A percentile compares a stretch with the other conserved stretches of the same genome.
Evolutionary conservation across 2,888 invertebrate genomes (phyloP).

Genomic region (Steromphala cineraria): DNA sequence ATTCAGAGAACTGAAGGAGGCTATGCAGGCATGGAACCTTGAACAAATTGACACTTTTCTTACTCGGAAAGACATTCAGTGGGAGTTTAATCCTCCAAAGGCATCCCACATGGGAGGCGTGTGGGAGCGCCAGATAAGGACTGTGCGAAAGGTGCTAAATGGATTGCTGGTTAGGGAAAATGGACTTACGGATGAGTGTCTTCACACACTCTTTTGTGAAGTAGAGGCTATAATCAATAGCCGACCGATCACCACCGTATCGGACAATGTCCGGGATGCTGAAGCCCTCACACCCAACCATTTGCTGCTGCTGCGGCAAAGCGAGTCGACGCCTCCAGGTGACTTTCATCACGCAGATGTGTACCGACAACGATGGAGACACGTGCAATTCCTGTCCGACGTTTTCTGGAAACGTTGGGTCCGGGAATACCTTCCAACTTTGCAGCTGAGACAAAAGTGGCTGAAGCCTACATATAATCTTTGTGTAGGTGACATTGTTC

Average conservation of each 20-base stretch:
- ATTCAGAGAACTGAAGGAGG: constrained; percentile 15
- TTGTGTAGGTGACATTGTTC: too few species aligned
- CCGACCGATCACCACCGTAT: constrained; percentile 31
- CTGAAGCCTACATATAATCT: too few species aligned
- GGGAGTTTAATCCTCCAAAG: constrained; percentile 31
- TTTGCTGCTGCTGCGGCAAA: constrained; percentile 51
- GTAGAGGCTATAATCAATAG: constrained; percentile 35
- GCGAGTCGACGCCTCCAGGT: constrained; percentile 24
- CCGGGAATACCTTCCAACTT: too few species aligned
- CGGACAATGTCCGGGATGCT: constrained; percentile 15
- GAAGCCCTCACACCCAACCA: constrained; percentile 59
- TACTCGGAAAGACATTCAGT: constrained; percentile 17
- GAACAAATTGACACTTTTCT: not conserved
- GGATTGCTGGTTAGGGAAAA: not conserved
- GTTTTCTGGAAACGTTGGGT: too few species aligned
- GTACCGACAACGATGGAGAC: too few species aligned
- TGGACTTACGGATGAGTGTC: constrained; percentile 29
- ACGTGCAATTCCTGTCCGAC: too few species aligned
- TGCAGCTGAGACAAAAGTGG: too few species aligned
- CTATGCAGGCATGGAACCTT: constrained; percentile 17
- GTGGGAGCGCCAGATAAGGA: constrained; percentile 40
- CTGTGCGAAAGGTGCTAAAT: constrained; percentile 30
- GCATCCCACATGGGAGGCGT: constrained; percentile 35
- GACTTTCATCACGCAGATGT: not conserved
- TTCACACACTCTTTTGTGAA: constrained; percentile 37